Evolutionary conservation across 2,888 invertebrate species (phyloP), one percentile per base, ranked within the genome.

Genomic region (Aporophyla lueneburgensis): DNA sequence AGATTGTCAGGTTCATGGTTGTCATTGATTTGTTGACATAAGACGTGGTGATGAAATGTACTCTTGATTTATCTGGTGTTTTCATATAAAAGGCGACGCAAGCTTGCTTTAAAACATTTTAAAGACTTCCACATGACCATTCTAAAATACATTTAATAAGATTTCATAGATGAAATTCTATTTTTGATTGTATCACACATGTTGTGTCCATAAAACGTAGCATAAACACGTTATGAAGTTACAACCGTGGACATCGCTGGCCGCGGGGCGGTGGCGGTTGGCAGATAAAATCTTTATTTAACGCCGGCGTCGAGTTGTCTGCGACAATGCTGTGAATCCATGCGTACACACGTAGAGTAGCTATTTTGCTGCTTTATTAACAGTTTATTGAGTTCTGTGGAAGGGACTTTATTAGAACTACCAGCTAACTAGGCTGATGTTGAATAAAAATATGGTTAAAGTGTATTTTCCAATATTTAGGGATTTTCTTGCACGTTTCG

Each of bases 241-340:
- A 56, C 27, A 59, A 58, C 56, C 62, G 78, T 73, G 86, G 86
- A 73, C 68, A 67, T 69, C 53, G 72, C 49, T 70, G 46, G 51
- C 24, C 62, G 75, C 40, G 54, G 69, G 46, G 59, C 74, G 56
- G 74, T 59, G 70, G 70, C 71, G 69, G 76, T 63, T 78, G 72
- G 72, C 77, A 80, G 88, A 89, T 88, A 83, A 77, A 77, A 87
- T 87, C 88, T 87, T 81, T 84, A 88, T 88, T 84, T 84, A 83
- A 85, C 80, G 80, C 77, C 80, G 87, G 87, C 87, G 88, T 81
- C 88, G 78, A 53, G 53, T 71, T 72, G 87, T 88, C 87, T 87
- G 85, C 78, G 75, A 84, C 87, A 87, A 82, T 81, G 80, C 82
- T 71, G 85, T 74, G 82, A 51, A 33, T 84, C 69, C 74, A 69